Percentiles rank a stretch among this genome's conserved stretches.
Evolutionary conservation across 92 coral and sea anemone species (phyloP).

Genomic region (Parazoanthus darwini): DNA sequence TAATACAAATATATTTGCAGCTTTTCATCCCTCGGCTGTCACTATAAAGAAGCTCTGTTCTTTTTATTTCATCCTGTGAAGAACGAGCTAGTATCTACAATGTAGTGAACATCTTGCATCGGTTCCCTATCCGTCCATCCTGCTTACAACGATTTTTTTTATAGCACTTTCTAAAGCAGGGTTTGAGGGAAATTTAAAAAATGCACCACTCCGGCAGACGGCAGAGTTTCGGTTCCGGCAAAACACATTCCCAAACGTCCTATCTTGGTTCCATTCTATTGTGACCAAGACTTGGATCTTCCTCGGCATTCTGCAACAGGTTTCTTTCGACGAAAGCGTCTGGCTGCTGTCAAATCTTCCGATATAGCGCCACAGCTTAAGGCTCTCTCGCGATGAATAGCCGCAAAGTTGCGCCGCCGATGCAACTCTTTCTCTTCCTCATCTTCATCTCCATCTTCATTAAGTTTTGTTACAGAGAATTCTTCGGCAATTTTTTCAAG

Average conservation of each 20-base stretch:
- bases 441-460: background rate
- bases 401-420: background rate
- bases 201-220: background rate
- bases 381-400: slow-evolving; percentile 19
- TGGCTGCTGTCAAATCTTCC: background rate
- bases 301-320: background rate
- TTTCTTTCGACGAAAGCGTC: background rate
- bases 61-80: background rate
- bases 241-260: background rate
- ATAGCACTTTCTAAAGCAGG: no score
- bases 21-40: background rate
- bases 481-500: slow-evolving; percentile 7
- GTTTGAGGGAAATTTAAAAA: no score
- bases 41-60: background rate
- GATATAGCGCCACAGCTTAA: background rate
- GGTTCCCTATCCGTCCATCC: no score
- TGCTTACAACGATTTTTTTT: no score
- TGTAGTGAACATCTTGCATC: no score
- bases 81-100: no score
- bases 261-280: background rate
- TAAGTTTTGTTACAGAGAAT: background rate
- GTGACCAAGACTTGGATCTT: background rate
- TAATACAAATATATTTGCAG: background rate
- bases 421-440: background rate
- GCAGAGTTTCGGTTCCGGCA: background rate